Base-by-base conservation (phyloP, 2,888 invertebrate genomes). In the Lissonota sp. region DNA sequence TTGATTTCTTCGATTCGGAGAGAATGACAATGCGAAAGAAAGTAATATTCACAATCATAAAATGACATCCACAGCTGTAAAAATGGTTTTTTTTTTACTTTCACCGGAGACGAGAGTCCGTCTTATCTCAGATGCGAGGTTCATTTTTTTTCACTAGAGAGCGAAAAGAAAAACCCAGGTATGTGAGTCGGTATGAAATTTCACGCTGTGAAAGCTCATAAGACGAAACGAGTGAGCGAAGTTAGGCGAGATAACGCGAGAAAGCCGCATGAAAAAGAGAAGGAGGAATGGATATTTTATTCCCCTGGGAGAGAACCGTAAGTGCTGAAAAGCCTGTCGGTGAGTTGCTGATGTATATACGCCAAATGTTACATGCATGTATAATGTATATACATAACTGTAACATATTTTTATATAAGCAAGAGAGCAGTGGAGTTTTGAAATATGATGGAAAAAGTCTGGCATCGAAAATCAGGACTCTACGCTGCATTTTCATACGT, bases 231-330 rank as follows among this genome's bases (percentile, higher is more conserved):
- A 73, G 69, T 42, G 69, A 73, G 58, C 40, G 26, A 75, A 69
- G 44, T 49, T 62, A 63, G 40, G 37, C 10, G 62, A 58, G 58
- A 76, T 64, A 69, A 16, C 49, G 64, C 26, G 16, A 57, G 16
- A 16, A 16, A 39, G 39, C 12, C 39, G 40, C 14, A 46, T 16
- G 44, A 64, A 46, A 26, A 62, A n/a, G 62, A 4, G 4, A 8
- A 4, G n/a, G 46, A 4, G 37, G 69, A 73, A 72, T 76, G 75
- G 72, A 67, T 67, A 72, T 77, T 80, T 76, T 70, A 80, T 80
- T 80, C 76, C 16, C 57, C 46, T n/a, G n/a, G 40, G 69, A 63
- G 72, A 77, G 69, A 67, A 67, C 26, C 37, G 55, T 14, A 40
- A 78, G 62, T 62, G 64, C 64, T 66, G 37, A 14, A 46, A 72